These are phyloP conservation scores for Carterocephalus palaemon DNA, from an alignment of 2,888 invertebrate species.

Conservation along the genomic window DNA sequence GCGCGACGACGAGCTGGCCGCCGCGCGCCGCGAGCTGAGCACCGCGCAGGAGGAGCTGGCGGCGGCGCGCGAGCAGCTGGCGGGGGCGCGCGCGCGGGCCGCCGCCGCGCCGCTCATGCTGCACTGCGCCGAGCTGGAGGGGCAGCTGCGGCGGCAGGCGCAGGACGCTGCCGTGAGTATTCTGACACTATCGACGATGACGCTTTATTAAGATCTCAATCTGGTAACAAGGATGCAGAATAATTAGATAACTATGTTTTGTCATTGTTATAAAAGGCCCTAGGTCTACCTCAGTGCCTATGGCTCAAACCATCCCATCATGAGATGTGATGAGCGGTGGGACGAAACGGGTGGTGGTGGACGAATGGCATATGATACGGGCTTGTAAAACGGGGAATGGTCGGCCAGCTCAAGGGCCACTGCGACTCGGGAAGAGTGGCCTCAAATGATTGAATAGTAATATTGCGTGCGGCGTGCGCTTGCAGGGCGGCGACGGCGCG, in stretches of 20 bases:
- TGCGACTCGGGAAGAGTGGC: background rate
- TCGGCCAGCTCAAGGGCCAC: conserved; percentile 20
- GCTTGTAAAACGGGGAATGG: conserved; percentile 78
- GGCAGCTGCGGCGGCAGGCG: background rate
- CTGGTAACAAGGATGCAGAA: conserved; percentile 81
- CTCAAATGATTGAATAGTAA: background rate
- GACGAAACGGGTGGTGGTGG: too few relatives aligned
- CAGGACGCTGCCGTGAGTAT: background rate
- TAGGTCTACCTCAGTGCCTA: too few relatives aligned
- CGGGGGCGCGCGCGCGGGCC: conserved; percentile 29
- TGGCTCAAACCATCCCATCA: too few relatives aligned
- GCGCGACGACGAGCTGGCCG: conserved; percentile 80
- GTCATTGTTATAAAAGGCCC: too few relatives aligned
- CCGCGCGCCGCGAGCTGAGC: conserved; percentile 82
- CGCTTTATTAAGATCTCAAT: background rate
- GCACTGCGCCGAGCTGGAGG: conserved; percentile 28
- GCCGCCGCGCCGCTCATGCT: conserved; percentile 22
- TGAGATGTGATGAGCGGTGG: too few relatives aligned
- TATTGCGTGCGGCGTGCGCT: background rate
- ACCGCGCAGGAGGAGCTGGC: conserved; percentile 75
- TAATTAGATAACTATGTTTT: too few relatives aligned
- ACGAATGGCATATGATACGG: too few relatives aligned
- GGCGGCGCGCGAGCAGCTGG: conserved; percentile 76
- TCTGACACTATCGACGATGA: background rate
- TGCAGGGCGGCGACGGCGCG: conserved; percentile 19